phyloP scores from a whole-genome alignment of 2,888 invertebrate genomes.

The Apodemia duryi region DNA sequence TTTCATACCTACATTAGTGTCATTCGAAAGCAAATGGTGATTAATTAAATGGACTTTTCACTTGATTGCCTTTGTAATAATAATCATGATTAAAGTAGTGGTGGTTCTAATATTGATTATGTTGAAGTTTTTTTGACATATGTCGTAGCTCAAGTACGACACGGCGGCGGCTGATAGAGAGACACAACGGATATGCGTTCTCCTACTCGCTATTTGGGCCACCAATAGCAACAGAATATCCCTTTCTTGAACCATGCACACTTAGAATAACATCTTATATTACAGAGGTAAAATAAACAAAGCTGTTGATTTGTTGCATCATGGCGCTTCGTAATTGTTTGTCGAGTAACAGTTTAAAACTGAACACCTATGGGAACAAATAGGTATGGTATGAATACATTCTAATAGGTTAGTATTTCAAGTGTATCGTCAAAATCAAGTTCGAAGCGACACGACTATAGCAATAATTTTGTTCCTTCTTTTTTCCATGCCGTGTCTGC shows the following conservation, averaged over 20 bases:
- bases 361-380: neutral
- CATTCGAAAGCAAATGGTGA: constrained; percentile 24
- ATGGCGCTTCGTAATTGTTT: neutral
- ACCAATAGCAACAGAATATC: constrained; percentile 35
- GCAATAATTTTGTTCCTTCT: too few species aligned
- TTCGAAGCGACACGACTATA: too few species aligned
- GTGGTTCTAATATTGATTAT: constrained; percentile 14
- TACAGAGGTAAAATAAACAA: neutral
- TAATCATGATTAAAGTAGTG: constrained; percentile 14
- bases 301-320: neutral
- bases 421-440: too few species aligned
- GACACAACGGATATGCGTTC: constrained; percentile 19
- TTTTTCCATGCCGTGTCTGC: too few species aligned
- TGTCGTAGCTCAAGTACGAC: constrained; percentile 24
- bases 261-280: neutral
- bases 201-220: constrained; percentile 23
- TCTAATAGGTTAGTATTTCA: neutral
- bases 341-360: neutral
- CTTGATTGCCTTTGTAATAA: constrained; percentile 16
- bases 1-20: constrained; percentile 18
- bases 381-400: neutral
- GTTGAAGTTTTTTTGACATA: neutral
- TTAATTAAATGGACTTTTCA: constrained; percentile 17
- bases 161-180: constrained; percentile 49
- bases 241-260: constrained; percentile 32